These are phyloP conservation scores for Drosophila hamatofila DNA, from an alignment of 2,888 invertebrate genomes.

Conservation along the genomic window DNA sequence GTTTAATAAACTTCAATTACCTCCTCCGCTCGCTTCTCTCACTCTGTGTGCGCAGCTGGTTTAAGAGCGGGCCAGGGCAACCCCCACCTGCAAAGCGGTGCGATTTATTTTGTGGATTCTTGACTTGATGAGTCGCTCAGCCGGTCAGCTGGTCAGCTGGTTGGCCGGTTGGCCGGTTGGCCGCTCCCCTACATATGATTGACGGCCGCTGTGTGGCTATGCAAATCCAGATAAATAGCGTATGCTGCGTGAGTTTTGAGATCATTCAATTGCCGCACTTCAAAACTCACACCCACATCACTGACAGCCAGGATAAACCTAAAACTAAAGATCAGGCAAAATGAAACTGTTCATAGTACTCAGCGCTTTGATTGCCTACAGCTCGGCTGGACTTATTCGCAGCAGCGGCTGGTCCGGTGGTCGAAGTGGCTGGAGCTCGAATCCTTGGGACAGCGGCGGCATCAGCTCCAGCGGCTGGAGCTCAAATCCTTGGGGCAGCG, in stretches of 20 bases:
- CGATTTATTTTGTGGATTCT: conserved; percentile 78
- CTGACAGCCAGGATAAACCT: conserved; percentile 9
- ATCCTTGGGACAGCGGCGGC: conserved; percentile 49
- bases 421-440: conserved; percentile 44
- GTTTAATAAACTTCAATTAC: conserved; percentile 79
- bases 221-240: conserved; percentile 65
- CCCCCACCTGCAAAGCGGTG: conserved; percentile 42
- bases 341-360: conserved; percentile 78
- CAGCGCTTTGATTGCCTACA: conserved; percentile 69
- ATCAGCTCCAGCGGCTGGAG: conserved; percentile 54
- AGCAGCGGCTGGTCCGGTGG: conserved; percentile 48
- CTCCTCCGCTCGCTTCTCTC: conserved; percentile 41
- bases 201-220: conserved; percentile 12
- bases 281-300: conserved; percentile 24
- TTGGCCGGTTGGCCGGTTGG: neutral
- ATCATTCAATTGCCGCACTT: conserved; percentile 70
- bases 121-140: conserved; percentile 37
- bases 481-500: conserved; percentile 56
- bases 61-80: conserved; percentile 48
- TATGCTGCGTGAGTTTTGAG: conserved; percentile 47
- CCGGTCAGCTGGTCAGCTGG: neutral
- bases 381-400: conserved; percentile 56
- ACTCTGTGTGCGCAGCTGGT: conserved; percentile 36
- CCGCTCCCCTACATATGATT: conserved; percentile 1
- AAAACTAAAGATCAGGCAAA: conserved; percentile 11